Conservation (phyloP, 1,140 invertebrate species). For the Daktulosphaira vitifoliae region DNA sequence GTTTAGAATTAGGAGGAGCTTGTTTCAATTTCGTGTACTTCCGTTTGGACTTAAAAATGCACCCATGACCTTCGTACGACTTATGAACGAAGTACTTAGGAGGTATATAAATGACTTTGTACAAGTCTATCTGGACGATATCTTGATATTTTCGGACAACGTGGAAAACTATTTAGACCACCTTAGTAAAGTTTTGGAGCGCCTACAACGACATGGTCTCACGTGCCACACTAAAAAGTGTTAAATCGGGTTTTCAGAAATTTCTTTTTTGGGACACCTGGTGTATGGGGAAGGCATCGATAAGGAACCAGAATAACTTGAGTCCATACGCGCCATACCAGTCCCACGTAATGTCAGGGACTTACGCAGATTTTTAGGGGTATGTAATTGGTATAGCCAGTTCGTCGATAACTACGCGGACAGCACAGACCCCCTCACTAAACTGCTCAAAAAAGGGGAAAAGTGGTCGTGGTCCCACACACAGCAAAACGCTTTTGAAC, state of each 20-base stretch:
- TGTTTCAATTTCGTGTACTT: slow-evolving; percentile 43
- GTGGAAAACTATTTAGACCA: neutral
- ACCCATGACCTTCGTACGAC: slow-evolving; percentile 45
- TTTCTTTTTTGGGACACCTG: slow-evolving; percentile 44
- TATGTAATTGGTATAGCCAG: too few species aligned
- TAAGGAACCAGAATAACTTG: slow-evolving; percentile 42
- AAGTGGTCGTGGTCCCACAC: too few species aligned
- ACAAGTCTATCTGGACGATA: slow-evolving; percentile 8
- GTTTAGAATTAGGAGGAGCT: slow-evolving; percentile 44
- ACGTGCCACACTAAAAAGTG: slow-evolving; percentile 39
- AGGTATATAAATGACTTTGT: neutral
- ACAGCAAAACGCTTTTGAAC: too few species aligned
- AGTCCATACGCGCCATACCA: too few species aligned
- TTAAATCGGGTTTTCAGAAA: slow-evolving; percentile 36
- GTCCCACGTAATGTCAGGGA: too few species aligned
- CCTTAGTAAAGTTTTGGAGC: slow-evolving; percentile 2
- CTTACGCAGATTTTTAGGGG: too few species aligned
- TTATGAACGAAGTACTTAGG: slow-evolving; percentile 40
- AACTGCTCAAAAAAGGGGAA: too few species aligned
- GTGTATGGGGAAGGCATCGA: slow-evolving; percentile 42
- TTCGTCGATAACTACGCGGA: too few species aligned
- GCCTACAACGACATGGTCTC: slow-evolving; percentile 13
- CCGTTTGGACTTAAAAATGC: slow-evolving; percentile 46
- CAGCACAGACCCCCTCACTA: too few species aligned
- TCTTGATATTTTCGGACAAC: neutral